These are phyloP conservation scores for Catocala nupta DNA, from an alignment of 2,888 invertebrate species.

Conservation along the genomic window DNA sequence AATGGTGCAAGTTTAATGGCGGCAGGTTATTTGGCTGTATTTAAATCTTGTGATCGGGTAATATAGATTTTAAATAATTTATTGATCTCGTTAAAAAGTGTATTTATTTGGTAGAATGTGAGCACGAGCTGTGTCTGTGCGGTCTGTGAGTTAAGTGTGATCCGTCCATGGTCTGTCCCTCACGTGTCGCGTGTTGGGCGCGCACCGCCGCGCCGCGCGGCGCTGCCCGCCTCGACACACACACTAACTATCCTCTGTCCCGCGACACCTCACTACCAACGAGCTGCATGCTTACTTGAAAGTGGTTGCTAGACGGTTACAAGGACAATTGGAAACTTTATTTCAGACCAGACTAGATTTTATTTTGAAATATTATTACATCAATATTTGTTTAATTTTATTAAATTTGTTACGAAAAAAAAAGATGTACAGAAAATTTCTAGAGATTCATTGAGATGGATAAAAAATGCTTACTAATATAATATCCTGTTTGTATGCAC, in stretches of 20 bases:
- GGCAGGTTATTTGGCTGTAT: not conserved
- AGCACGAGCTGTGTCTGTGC: slow-evolving; percentile 14
- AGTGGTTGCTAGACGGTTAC: too few species aligned
- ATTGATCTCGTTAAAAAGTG: slow-evolving; percentile 20
- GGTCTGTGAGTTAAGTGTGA: slow-evolving; percentile 63
- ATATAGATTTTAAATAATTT: slow-evolving; percentile 12
- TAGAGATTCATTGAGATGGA: too few species aligned
- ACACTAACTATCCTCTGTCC: not conserved
- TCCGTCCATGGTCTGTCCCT: slow-evolving; percentile 73
- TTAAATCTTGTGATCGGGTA: not conserved
- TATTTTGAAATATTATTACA: too few species aligned
- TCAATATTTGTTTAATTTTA: too few species aligned
- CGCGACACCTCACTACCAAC: not conserved
- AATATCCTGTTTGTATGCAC: too few species aligned
- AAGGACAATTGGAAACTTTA: too few species aligned
- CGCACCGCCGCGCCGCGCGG: too few species aligned
- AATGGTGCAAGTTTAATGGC: not conserved
- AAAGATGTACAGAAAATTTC: too few species aligned
- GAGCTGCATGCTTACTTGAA: not conserved
- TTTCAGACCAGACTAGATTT: too few species aligned
- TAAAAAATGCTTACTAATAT: too few species aligned
- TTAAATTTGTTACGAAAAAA: too few species aligned
- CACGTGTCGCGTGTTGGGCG: not conserved
- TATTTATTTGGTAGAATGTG: slow-evolving; percentile 22
- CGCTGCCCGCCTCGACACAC: not conserved